A percentile compares a stretch with the other conserved stretches of the same genome.
Evolutionary conservation across 2,797 vertebrate species (phyloP).

Genomic region (Cichlasoma orientale): DNA sequence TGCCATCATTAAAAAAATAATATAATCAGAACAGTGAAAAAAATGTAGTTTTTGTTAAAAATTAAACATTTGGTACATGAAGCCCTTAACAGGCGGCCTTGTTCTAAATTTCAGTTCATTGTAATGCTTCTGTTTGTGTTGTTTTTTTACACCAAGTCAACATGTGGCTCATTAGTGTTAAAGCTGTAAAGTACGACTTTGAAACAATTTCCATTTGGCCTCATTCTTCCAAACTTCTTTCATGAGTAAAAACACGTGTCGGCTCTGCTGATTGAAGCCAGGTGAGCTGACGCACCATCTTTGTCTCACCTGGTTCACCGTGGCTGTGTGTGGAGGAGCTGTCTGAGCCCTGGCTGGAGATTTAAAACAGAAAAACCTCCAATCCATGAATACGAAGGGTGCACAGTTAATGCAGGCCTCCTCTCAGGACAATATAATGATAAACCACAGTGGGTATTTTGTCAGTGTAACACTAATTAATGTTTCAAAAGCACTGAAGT

Average conservation of each 20-base stretch:
- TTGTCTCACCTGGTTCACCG: background rate
- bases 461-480: background rate
- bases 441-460: background rate
- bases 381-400: background rate
- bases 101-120: no score
- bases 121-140: no score
- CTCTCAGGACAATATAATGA: background rate
- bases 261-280: background rate
- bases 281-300: background rate
- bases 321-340: background rate
- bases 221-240: background rate
- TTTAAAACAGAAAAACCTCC: background rate
- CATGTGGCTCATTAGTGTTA: background rate
- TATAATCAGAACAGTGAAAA: background rate
- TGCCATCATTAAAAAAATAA: background rate
- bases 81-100: no score
- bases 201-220: background rate
- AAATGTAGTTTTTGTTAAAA: no score
- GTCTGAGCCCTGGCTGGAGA: background rate
- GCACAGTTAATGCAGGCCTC: accelerated
- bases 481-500: background rate
- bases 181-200: background rate
- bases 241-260: background rate
- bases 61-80: no score
- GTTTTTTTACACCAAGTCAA: background rate